Conservation (phyloP, 30 jellyfish, hydroid and myxozoan species). For the Hydractinia echinata region DNA sequence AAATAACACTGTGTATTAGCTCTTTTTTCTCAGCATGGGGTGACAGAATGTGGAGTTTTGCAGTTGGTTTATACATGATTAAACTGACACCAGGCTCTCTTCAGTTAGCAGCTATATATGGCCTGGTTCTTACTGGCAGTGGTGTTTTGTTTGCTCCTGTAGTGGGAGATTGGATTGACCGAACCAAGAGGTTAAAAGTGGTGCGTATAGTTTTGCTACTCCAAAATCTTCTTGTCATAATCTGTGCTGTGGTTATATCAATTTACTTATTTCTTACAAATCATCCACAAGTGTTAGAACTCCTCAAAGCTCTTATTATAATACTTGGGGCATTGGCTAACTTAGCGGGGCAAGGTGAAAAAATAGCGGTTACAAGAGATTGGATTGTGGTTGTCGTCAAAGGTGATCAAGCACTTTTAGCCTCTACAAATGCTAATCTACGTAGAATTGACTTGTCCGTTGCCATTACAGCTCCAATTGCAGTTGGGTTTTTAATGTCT, state of each 20-base stretch:
- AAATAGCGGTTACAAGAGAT: slow-evolving; percentile 79
- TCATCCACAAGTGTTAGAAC: slow-evolving; percentile 31
- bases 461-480: slow-evolving; percentile 93
- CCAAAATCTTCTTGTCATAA: slow-evolving; percentile 64
- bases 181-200: slow-evolving; percentile 59
- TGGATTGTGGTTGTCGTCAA: slow-evolving; percentile 91
- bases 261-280: slow-evolving; percentile 46
- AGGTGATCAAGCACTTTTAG: slow-evolving; percentile 58
- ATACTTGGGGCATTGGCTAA: slow-evolving; percentile 76
- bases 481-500: slow-evolving; percentile 91
- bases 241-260: slow-evolving; percentile 64
- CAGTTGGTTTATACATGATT: slow-evolving; percentile 85
- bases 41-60: slow-evolving; percentile 98
- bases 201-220: slow-evolving; percentile 52
- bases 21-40: slow-evolving; percentile 94
- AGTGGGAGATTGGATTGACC: slow-evolving; percentile 90
- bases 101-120: slow-evolving; percentile 91
- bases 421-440: slow-evolving; percentile 75
- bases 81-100: slow-evolving; percentile 92
- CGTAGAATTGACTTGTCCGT: slow-evolving; percentile 90
- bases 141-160: slow-evolving; percentile 80
- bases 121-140: slow-evolving; percentile 56
- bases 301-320: slow-evolving; percentile 58
- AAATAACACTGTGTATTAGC: slow-evolving; percentile 49
- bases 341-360: slow-evolving; percentile 76